Percentiles rank a stretch among this genome's conserved stretches.
Evolutionary conservation across 2,113 vertebrate species (phyloP).

Genomic region (Sceloporus tristichus): DNA sequence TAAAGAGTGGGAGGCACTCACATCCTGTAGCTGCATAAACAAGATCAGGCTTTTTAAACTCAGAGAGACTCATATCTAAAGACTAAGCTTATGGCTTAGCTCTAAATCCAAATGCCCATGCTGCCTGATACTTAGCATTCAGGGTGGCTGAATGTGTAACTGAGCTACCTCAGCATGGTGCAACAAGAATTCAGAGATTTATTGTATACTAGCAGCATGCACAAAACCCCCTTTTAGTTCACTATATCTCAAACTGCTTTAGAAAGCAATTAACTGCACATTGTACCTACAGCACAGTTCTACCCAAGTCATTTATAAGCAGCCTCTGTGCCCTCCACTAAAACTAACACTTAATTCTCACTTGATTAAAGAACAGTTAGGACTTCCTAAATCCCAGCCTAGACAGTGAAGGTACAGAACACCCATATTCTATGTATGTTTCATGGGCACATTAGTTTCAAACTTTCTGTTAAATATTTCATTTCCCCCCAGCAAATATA

Average conservation of each 20-base stretch:
- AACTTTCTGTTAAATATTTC: background rate
- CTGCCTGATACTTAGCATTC: constrained; percentile 52
- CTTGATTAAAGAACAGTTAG: constrained; percentile 14
- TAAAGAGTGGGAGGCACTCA: constrained; percentile 3
- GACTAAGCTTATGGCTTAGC: constrained; percentile 62
- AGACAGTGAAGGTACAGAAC: background rate
- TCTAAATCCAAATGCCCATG: constrained; percentile 57
- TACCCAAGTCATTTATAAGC: constrained; percentile 38
- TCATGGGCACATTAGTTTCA: background rate
- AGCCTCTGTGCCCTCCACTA: constrained; percentile 5
- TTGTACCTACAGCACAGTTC: constrained; percentile 66
- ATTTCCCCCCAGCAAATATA: background rate
- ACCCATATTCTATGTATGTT: background rate
- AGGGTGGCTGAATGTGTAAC: constrained; percentile 58
- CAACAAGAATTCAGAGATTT: constrained; percentile 69
- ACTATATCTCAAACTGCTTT: constrained; percentile 38
- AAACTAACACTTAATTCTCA: constrained; percentile 42
- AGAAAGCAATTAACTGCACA: constrained; percentile 56
- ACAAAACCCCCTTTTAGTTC: constrained; percentile 57
- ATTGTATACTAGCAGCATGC: constrained; percentile 66
- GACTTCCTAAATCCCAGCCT: constrained; percentile 30
- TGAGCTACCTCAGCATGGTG: constrained; percentile 60
- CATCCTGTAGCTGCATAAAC: constrained; percentile 44
- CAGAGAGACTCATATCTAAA: constrained; percentile 59
- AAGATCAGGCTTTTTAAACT: constrained; percentile 68